A percentile compares a stretch with the other conserved stretches of the same genome.
Evolutionary conservation across 2,113 vertebrate species (phyloP).

Genomic region (Mungos mungo): DNA sequence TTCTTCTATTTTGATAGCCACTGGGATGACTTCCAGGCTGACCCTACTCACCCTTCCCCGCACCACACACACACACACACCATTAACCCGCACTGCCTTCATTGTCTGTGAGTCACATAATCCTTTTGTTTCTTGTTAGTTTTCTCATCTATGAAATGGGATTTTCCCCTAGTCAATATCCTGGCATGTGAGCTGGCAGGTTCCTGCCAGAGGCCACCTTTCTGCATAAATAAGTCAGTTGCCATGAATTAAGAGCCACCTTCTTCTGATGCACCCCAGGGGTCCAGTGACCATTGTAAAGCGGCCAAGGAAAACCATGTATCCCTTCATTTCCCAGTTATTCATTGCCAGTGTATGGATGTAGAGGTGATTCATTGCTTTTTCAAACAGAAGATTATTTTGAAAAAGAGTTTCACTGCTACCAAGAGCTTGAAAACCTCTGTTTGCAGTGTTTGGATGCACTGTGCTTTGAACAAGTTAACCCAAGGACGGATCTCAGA

Average conservation of each 20-base stretch:
- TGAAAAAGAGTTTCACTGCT: background rate
- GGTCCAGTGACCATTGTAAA: background rate
- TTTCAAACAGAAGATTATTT: background rate
- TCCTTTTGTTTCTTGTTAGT: background rate
- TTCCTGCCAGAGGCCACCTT: background rate
- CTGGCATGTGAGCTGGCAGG: background rate
- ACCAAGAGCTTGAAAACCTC: background rate
- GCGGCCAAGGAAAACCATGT: background rate
- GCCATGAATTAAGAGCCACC: background rate
- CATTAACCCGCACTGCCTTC: background rate
- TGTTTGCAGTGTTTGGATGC: background rate
- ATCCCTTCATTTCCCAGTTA: background rate
- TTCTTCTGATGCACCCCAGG: background rate
- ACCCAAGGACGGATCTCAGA: background rate
- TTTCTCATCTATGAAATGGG: constrained; percentile 37
- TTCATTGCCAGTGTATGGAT: background rate
- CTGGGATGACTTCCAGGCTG: background rate
- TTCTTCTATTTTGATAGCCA: background rate
- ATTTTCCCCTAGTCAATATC: background rate
- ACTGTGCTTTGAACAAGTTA: background rate
- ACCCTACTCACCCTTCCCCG: background rate
- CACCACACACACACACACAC: background rate
- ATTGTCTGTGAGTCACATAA: background rate
- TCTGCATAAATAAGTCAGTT: background rate
- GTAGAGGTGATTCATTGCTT: background rate